Evolutionary conservation across 1,140 invertebrate genomes (phyloP), one percentile per base, ranked within the genome.

Genomic region (Pseudachorutes palmiensis): DNA sequence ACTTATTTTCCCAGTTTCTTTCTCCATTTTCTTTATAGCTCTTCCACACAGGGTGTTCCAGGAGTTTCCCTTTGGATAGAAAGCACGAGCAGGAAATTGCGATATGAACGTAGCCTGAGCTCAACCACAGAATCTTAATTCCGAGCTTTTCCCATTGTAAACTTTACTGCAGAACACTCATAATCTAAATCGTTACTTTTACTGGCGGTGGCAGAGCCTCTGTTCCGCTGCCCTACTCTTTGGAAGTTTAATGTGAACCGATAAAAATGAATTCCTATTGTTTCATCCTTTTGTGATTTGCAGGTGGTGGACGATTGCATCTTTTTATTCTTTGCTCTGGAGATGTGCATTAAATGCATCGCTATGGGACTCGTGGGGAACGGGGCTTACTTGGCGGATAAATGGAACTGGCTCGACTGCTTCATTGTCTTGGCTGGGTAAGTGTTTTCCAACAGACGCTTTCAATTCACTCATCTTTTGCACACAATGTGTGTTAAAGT

Each of bases 291-390:
- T 62, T 41, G n/a, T 65, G 70, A 62, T 29, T 84, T 84, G 1
- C 82, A 94, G 89, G 86, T 91, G 75, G 94, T 97, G 78, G 97
- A 99, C 78, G 93, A 99, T 80, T 89, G 95, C 74, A 99, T 99
- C 79, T 99, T 99, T 80, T 90, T 87, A 64, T 99, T 98, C 83
- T 99, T 99, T 81, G 86, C 94, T 14, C 77, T 94, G 75, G 93
- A 96, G 78, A 93, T 97, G 97, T 84, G 89, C 62, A 91, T 99
- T 77, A 99, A 99, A 82, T 95, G 98, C 87, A 87, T 95, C 24
- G 97, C 96, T 19, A 98, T 99, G 94, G 97, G 96, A n/a, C 87
- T 97, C 58, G 90, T 88, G 73, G 96, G 96, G 24, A 90, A 90
- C 77, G 88, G 90, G 31, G 91, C 94, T 0, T 99, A 98, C 79